These are phyloP conservation scores for Myotis myotis DNA, from an alignment of 2,797 vertebrate genomes.

Conservation along the genomic window DNA sequence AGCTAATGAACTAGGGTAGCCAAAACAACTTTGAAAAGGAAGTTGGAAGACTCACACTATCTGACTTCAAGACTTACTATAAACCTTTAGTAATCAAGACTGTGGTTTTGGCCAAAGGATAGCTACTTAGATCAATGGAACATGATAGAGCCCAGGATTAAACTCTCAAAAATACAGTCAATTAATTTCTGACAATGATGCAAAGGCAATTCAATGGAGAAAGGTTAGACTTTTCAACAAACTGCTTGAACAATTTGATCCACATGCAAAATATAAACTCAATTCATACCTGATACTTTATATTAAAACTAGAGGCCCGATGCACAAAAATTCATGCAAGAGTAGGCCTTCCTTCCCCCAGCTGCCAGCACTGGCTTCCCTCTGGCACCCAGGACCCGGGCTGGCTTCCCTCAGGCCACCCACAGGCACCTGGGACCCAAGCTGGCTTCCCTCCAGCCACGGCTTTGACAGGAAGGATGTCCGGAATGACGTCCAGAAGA, in stretches of 20 bases:
- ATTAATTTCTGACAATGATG: not conserved
- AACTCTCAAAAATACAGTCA: not conserved
- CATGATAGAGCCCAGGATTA: not conserved
- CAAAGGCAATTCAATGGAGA: conserved; percentile 8
- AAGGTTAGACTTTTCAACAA: not conserved
- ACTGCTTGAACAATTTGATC: not conserved
- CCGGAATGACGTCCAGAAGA: no score
- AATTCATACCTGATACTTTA: not conserved
- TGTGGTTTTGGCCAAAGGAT: not conserved
- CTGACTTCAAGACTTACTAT: not conserved
- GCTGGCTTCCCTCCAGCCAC: no score
- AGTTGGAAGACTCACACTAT: not conserved
- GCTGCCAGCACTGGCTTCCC: no score
- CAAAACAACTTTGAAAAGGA: not conserved
- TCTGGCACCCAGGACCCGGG: no score
- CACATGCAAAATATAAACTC: not conserved
- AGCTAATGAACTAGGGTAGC: not conserved
- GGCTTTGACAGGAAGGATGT: no score
- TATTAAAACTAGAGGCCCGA: not conserved
- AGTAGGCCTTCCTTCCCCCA: no score
- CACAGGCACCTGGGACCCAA: no score
- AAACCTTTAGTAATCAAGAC: not conserved
- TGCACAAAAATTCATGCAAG: no score
- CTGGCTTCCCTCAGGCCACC: no score
- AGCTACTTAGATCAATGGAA: not conserved